Evolutionary conservation across 2,113 vertebrate species (phyloP), one percentile per base, ranked within the genome.

Genomic region (Menura novaehollandiae): DNA sequence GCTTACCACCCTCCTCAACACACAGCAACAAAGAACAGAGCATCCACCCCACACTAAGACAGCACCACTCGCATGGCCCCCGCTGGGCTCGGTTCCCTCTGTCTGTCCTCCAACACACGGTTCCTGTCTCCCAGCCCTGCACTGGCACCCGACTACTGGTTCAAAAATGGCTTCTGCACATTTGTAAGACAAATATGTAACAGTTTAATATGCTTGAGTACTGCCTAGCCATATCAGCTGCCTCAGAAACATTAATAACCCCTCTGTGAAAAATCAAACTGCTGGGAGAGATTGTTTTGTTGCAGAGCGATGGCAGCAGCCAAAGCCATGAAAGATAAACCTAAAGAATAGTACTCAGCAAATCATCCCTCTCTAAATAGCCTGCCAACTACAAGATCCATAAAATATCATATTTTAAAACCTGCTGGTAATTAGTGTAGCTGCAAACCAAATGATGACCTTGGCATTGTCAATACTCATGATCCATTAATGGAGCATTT

Each of bases 51-150:
- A n/a, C 41, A 2, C 0, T 7, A 35, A 58, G 43, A 33, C n/a
- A 46, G 59, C 3, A 6, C 8, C 9, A 10, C 46, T 15, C 0
- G 0, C 17, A 9, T 0, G 2, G 73, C 46, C 46, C 43, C 55
- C 6, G 2, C 44, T 3, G 15, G 43, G 77, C 72, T 85, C 0
- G 0, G 32, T 58, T 92, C 64, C 41, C 15, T 28, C 56, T 66
- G 19, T 7, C 53, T 33, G 27, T 41, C 80, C 41, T 46, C 7
- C 1, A 47, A 5, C 58, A 44, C 13, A 1, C 47, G 6, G 51
- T 7, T 76, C 67, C 58, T 3, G 17, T 15, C 64, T 59, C 33
- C 43, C 51, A 67, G 53, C 55, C 55, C 86, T 60, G 49, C 58
- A 8, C 58, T 53, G 56, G n/a, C 43, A 52, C 67, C 47, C 0